Evolutionary conservation across 1,140 invertebrate species (phyloP), one percentile per base, ranked within the genome.

Genomic region (Drosophila sucinea): DNA sequence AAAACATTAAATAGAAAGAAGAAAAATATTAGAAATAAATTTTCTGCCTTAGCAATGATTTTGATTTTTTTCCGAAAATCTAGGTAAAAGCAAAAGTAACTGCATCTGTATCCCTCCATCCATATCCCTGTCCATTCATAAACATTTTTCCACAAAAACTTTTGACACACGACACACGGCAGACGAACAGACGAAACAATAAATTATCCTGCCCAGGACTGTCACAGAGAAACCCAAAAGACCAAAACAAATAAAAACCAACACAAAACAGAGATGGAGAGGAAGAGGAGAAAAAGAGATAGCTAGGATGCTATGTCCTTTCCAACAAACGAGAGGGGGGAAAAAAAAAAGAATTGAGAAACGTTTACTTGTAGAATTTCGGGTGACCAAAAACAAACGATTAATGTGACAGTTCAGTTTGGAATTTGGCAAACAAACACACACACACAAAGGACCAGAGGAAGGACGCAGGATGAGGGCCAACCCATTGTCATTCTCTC

Each of bases 341-440:
- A 33, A 4, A 68, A 41, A 27, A 67, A 60, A 40, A 74, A 77
- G 79, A 68, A 77, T 68, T 64, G 58, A 77, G 63, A 71, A 84
- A 80, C 84, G 77, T 87, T 87, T 87, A 89, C 84, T 87, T 77
- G 77, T 68, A 76, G 73, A 73, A 79, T 79, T 79, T 79, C 7
- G 44, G 79, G 84, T 87, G 84, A 80, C 84, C 84, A 89, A 87
- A 87, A 90, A 90, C 86, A 90, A 90, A 90, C 86, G 86, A 90
- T 90, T 90, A 90, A 90, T 90, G 86, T 90, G 86, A 90, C 86
- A 90, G 86, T 90, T 90, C 82, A 90, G 86, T 81, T 82, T 72
- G 82, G 73, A 74, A 58, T 58, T 73, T 61, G 57, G 44, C 41
- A 71, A 17, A 58, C 58, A 73, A 3, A 61, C 55, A 67, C 27